Evolutionary conservation across 2,113 vertebrate genomes (phyloP).

Genomic region (Mystacornis crossleyi): DNA sequence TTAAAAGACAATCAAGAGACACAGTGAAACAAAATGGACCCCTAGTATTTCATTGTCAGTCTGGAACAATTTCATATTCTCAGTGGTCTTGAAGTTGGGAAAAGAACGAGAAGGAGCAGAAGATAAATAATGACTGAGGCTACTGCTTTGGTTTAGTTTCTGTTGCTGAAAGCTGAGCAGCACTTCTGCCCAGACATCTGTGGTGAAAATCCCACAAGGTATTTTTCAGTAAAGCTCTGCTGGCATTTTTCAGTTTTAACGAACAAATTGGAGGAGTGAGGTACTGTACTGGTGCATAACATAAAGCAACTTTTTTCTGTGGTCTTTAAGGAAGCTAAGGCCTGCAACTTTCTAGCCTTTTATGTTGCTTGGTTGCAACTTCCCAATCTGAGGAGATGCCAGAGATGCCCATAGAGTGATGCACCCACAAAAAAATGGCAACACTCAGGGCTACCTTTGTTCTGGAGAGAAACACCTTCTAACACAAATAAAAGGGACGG

Average conservation of each 20-base stretch:
- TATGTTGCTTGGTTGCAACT: background rate
- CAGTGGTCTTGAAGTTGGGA: background rate
- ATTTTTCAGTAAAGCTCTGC: background rate
- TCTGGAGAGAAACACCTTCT: background rate
- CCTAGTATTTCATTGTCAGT: background rate
- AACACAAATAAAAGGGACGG: background rate
- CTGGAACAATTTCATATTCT: background rate
- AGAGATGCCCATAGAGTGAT: background rate
- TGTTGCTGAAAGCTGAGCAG: background rate
- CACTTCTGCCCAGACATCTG: background rate
- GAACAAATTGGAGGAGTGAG: background rate
- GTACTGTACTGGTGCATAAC: background rate
- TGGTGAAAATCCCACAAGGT: background rate
- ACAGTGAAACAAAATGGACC: background rate
- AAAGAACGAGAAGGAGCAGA: background rate
- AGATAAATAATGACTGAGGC: background rate
- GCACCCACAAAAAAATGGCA: accelerated
- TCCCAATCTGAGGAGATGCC: background rate
- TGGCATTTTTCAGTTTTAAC: background rate
- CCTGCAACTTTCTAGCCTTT: background rate
- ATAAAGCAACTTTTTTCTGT: background rate
- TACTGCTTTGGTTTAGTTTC: background rate
- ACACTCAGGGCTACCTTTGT: background rate
- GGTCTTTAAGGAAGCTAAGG: background rate
- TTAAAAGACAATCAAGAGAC: background rate